phyloP scores from a whole-genome alignment of 1,140 invertebrate genomes.

The Zaprionus vittiger region DNA sequence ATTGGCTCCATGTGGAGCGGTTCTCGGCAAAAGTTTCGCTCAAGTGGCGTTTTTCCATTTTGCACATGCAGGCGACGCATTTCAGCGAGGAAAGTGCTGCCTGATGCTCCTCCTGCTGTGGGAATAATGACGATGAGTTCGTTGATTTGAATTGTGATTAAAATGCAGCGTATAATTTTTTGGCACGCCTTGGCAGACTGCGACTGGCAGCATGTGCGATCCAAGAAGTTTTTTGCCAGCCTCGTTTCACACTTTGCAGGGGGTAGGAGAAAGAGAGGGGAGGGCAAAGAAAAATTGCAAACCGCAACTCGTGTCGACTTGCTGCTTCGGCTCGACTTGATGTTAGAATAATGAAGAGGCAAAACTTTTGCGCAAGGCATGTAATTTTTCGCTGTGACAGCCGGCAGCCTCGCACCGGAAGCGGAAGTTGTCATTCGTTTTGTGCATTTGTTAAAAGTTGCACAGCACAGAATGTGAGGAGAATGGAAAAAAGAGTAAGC shows the following conservation, averaged over 20 bases:
- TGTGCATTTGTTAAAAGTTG: slow-evolving; percentile 81
- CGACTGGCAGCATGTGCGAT: slow-evolving; percentile 63
- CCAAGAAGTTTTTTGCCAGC: slow-evolving; percentile 58
- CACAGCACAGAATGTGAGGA: slow-evolving; percentile 34
- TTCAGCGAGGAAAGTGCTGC: slow-evolving; percentile 52
- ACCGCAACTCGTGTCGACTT: slow-evolving; percentile 79
- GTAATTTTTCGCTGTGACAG: slow-evolving; percentile 83
- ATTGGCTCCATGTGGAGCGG: slow-evolving; percentile 9
- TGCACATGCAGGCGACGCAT: slow-evolving; percentile 38
- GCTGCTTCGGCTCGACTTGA: slow-evolving; percentile 61
- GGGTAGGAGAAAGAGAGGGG: background rate
- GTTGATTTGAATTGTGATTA: slow-evolving; percentile 84
- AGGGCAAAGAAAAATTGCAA: slow-evolving; percentile 76
- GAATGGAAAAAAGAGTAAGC: slow-evolving; percentile 38
- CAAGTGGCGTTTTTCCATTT: slow-evolving; percentile 54
- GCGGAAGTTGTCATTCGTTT: slow-evolving; percentile 82
- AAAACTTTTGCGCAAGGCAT: slow-evolving; percentile 83
- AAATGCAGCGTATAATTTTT: slow-evolving; percentile 82
- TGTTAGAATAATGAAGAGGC: slow-evolving; percentile 83
- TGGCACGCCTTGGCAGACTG: slow-evolving; percentile 36
- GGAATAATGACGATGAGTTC: slow-evolving; percentile 79
- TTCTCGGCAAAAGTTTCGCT: slow-evolving; percentile 39
- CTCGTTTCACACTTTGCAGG: slow-evolving; percentile 68
- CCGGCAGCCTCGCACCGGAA: slow-evolving; percentile 70
- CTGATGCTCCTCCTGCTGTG: slow-evolving; percentile 59